Base-by-base conservation (phyloP, 2,888 invertebrate species). In the Gastracanthus pulcherrimus region DNA sequence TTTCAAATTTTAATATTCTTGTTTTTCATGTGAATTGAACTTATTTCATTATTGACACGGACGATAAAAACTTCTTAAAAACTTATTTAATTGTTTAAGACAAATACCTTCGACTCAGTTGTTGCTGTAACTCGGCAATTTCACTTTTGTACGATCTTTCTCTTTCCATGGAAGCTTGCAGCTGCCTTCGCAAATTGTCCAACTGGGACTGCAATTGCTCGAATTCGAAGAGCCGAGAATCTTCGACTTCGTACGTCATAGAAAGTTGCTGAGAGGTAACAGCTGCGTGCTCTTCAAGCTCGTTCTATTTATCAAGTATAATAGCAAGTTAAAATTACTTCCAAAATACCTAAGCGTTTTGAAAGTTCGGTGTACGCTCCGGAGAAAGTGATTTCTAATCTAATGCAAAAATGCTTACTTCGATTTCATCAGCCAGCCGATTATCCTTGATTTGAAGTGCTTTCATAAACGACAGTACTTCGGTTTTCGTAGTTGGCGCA, bases 121-220 rank as follows among this genome's bases (percentile, higher is more conserved):
- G 92, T 19, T 92, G 89, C 6, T 93, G 92, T 45, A 94, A 86
- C 38, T 93, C 93, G 78, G 92, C 89, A 38, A 94, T 93, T 81
- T 94, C 93, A 1, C 92, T 91, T 83, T 94, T 94, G 58, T 92
- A 93, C 51, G 92, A 92, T 76, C 91, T 93, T 69, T 90, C 90
- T 23, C 89, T 88, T 26, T 90, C 89, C 71, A 85, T 75, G 6
- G 87, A 82, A 23, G 88, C 85, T 19, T 89, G 88, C 55, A 90
- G 74, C 74, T 91, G 90, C 55, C 86, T 87, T n/a, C 88, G 87
- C 13, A 88, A 66, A 64, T 83, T 76, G 26, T 90, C 88, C 16
- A 87, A 67, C 66, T 89, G 89, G 36, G 83, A 78, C 55, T 87
- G 86, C 51, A 84, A 83, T 55, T 88, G 89, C 51, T 84, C 82